Percentiles rank a stretch among this genome's conserved stretches.
Evolutionary conservation across 2,888 invertebrate species (phyloP).

Genomic region (Amblyteles armatorius): DNA sequence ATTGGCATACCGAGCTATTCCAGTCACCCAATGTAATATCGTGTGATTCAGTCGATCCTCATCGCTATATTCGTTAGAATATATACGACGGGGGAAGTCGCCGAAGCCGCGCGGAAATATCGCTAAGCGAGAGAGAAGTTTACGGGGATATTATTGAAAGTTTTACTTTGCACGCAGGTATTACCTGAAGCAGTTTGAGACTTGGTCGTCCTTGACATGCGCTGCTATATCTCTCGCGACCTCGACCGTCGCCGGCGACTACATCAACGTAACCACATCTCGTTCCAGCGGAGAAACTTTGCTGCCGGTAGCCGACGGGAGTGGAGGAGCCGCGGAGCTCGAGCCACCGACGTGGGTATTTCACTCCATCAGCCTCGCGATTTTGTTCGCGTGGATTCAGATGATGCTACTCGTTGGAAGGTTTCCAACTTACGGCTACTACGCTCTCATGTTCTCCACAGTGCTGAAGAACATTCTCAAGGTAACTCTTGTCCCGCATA

Average conservation of each 20-base stretch:
- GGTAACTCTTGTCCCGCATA: slow-evolving; percentile 76
- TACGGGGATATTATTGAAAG: background rate
- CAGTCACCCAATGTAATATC: too few species aligned
- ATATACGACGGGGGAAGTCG: background rate
- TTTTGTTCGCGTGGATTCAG: slow-evolving; percentile 86
- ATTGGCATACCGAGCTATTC: too few species aligned
- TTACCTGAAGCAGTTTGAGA: slow-evolving; percentile 83
- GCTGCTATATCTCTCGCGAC: slow-evolving; percentile 80
- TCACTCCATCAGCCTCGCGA: slow-evolving; percentile 84
- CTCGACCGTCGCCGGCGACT: slow-evolving; percentile 71
- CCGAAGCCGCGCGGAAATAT: background rate
- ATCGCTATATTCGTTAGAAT: too few species aligned
- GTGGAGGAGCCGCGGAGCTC: background rate
- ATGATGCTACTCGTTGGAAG: slow-evolving; percentile 86
- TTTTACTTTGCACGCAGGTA: slow-evolving; percentile 71
- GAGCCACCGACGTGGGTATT: slow-evolving; percentile 81
- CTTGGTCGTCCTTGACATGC: slow-evolving; percentile 83
- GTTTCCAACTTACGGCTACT: slow-evolving; percentile 86
- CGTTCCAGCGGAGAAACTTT: slow-evolving; percentile 50
- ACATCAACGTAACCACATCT: slow-evolving; percentile 17
- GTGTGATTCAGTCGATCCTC: too few species aligned
- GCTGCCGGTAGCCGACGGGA: slow-evolving; percentile 1
- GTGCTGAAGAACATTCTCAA: slow-evolving; percentile 86
- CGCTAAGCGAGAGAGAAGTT: background rate
- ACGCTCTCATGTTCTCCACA: slow-evolving; percentile 86